These are phyloP conservation scores for Bombus turneri DNA, from an alignment of 1,140 invertebrate species.

Conservation along the genomic window DNA sequence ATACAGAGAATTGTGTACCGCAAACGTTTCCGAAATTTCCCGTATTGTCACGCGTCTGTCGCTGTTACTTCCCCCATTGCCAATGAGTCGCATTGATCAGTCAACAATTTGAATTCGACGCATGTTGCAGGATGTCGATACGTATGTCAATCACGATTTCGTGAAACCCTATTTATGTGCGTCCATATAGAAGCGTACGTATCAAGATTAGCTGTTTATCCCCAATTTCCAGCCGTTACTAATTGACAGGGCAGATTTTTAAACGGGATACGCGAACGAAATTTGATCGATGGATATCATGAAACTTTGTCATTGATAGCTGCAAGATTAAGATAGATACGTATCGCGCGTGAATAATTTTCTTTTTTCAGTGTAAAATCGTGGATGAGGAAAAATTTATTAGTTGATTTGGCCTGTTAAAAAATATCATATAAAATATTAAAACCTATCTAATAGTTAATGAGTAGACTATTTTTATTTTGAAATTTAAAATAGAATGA, in stretches of 20 bases:
- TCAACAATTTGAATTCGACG: conserved; percentile 7
- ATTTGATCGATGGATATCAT: no score
- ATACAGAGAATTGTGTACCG: not conserved
- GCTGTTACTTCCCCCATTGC: not conserved
- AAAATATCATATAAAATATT: no score
- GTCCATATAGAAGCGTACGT: not conserved
- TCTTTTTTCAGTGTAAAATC: no score
- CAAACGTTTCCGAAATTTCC: not conserved
- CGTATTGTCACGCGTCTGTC: not conserved
- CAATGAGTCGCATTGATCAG: conserved; percentile 19
- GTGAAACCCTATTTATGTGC: not conserved
- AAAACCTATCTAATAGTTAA: no score
- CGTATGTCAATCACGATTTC: conserved; percentile 9
- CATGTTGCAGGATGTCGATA: not conserved
- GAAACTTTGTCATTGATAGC: no score
- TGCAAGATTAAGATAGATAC: no score
- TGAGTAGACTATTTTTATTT: no score
- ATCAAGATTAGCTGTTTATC: conserved; percentile 57
- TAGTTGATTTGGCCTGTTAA: no score
- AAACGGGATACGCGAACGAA: not conserved
- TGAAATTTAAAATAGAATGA: no score
- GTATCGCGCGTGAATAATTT: no score
- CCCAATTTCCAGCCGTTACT: conserved; percentile 35
- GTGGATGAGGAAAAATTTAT: no score
- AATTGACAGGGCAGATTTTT: conserved; percentile 44